Evolutionary conservation across 1,140 invertebrate genomes (phyloP), one percentile per base, ranked within the genome.

Genomic region (Cotesia glomerata): DNA sequence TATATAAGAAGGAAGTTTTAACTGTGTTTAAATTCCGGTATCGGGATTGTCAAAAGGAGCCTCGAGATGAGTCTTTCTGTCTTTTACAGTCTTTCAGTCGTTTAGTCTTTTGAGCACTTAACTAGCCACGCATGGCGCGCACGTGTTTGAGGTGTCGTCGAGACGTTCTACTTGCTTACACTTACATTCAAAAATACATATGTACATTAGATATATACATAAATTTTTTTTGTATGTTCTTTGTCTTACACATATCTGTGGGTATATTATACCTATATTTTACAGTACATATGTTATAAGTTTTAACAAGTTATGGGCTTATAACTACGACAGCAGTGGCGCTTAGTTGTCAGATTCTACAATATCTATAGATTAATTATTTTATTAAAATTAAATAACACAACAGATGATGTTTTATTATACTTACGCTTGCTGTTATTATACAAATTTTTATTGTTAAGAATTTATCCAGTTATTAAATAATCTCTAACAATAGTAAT

Each of bases 141-240:
- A 87, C 85, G 83, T 86, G 85, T 86, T 75, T 77, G 80, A 86
- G 83, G 83, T 85, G 85, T 83, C 84, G 81, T 80, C 75, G 71
- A 59, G 26, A 16, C 13, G 8, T 9, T n/a, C 45, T 9, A 45
- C 35, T 18, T n/a, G 9, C 18, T 8, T 61, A 26, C 11, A 77
- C 75, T 74, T 68, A 68, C 69, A 63, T 65, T 75, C 69, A 26
- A 26, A 26, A 26, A 26, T 26, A 26, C 26, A 26, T 26, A 26
- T 26, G 26, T 26, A 26, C 26, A 26, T 26, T 26, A 26, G 26
- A 26, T 26, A 2, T 26, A 26, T 26, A 26, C 26, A 3, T 26
- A 26, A 64, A 49, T 32, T 65, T 54, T 67, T 36, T 54, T 65
- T 45, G 16, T 18, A 63, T 49, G 26, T 32, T 16, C 35, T 61